Evolutionary conservation across 2,797 vertebrate genomes (phyloP).

Genomic region (Chrosomus eos): DNA sequence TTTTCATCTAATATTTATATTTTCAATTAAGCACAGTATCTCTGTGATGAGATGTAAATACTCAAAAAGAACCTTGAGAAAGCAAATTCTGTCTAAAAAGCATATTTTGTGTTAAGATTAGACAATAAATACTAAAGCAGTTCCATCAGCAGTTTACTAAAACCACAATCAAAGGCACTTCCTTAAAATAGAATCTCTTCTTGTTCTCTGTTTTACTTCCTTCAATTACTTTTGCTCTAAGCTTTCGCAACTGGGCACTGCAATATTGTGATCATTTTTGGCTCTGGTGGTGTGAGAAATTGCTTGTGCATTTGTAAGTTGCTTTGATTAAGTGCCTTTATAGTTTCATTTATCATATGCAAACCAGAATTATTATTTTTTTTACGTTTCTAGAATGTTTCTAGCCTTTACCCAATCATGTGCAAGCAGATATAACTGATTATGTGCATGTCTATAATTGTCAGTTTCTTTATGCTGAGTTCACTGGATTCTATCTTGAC

Average conservation of each 20-base stretch:
- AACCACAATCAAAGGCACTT: background rate
- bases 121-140: background rate
- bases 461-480: background rate
- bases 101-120: background rate
- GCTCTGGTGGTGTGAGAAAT: background rate
- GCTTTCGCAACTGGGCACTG: background rate
- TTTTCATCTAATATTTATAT: background rate
- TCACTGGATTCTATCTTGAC: background rate
- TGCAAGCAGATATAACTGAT: background rate
- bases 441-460: background rate
- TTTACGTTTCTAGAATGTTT: background rate
- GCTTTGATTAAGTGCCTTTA: background rate
- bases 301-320: background rate
- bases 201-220: background rate
- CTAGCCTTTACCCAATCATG: background rate
- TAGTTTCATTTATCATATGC: background rate
- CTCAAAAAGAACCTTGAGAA: too few species aligned
- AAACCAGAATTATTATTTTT: background rate
- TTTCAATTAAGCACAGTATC: background rate
- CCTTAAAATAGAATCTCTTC: background rate
- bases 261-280: background rate
- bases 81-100: background rate
- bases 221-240: background rate
- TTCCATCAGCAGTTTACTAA: background rate
- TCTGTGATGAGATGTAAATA: background rate